phyloP scores from a whole-genome alignment of 2,113 vertebrate species.

The Engystomops pustulosus region DNA sequence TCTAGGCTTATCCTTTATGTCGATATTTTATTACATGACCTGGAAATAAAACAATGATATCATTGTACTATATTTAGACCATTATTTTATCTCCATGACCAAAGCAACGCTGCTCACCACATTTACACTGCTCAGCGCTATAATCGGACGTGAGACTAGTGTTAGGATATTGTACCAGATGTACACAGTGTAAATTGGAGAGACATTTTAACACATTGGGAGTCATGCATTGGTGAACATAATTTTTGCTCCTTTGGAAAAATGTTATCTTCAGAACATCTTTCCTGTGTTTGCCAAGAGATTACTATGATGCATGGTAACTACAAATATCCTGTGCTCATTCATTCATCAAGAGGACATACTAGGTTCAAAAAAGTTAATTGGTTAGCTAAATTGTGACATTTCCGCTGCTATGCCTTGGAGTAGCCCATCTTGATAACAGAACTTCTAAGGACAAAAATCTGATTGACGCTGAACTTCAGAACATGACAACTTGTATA shows the following conservation, averaged over 20 bases:
- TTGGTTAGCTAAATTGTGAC: slow-evolving; percentile 39
- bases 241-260: slow-evolving; percentile 35
- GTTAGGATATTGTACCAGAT: slow-evolving; percentile 13
- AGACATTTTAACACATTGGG: slow-evolving; percentile 24
- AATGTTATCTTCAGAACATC: slow-evolving; percentile 35
- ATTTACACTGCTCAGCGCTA: slow-evolving; percentile 31
- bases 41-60: background rate
- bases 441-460: background rate
- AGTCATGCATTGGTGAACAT: slow-evolving; percentile 13
- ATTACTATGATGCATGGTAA: slow-evolving; percentile 35
- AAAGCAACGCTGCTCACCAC: background rate
- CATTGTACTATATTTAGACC: background rate
- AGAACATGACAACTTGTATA: background rate
- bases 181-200: background rate
- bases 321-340: slow-evolving; percentile 14
- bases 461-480: background rate
- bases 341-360: slow-evolving; percentile 43
- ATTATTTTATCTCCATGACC: background rate
- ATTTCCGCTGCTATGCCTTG: background rate
- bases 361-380: slow-evolving; percentile 40
- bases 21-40: background rate
- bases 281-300: slow-evolving; percentile 28
- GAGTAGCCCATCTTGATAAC: slow-evolving; percentile 17
- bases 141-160: slow-evolving; percentile 4
- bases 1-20: background rate